Base-by-base conservation (phyloP, 2,797 vertebrate genomes). In the Miichthys miiuy region DNA sequence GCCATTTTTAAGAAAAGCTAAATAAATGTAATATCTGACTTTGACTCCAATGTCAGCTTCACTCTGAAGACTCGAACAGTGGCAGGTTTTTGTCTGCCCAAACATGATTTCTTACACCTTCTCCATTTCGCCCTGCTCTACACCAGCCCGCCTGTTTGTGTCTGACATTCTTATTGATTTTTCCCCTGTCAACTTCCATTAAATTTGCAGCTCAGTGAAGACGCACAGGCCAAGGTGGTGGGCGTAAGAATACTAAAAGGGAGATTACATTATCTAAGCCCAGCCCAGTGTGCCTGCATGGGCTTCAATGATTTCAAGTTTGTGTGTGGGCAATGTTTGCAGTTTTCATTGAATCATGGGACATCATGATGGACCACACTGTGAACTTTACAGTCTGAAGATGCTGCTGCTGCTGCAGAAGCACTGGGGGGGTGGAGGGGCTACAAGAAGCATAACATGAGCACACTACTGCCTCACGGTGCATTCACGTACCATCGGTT, bases 111-210 rank as follows among this genome's bases (percentile, higher is more conserved):
- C 9, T 23, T 52, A 18, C 42, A 44, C 50, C 21, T 14, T 42
- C 9, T 52, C 17, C 38, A 20, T 30, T 38, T 61, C 2, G 0
- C 11, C 23, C 41, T 25, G 12, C 41, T 6, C 4, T 0, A 21
- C 46, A 47, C 41, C 44, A 66, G 50, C 25, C 67, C 71, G n/a
- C 34, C 34, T 34, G 7, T 73, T 71, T 48, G 71, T 64, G 30
- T 69, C 63, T 83, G 44, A 77, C 57, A 50, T 54, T 54, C 47
- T 64, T 84, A 86, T 89, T 85, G 79, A 87, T 89, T 81, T 9
- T 80, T 72, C 5, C 9, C 68, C 78, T 87, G 91, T 90, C 91
- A 92, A 56, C 75, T 76, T 66, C 27, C 41, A 89, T 90, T 91
- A 89, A 54, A 89, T 86, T 6, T 80, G 79, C 64, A 62, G 70